These are phyloP conservation scores for Notarius quadriscutis DNA, from an alignment of 2,113 vertebrate species.

Conservation along the genomic window DNA sequence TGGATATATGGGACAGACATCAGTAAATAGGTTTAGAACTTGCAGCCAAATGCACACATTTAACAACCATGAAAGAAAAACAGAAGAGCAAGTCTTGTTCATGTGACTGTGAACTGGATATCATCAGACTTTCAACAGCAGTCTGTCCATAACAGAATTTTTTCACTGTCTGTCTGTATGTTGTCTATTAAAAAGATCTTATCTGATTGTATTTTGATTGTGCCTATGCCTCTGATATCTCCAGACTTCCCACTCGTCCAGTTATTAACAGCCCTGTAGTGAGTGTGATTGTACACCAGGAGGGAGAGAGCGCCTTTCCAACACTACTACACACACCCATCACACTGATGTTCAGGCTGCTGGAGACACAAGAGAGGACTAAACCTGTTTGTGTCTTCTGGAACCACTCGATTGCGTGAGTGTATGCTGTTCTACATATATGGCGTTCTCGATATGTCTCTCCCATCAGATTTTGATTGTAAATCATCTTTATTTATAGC, in stretches of 20 bases:
- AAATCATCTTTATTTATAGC: neutral
- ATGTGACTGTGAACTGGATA: neutral
- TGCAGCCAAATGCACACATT: neutral
- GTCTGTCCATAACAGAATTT: neutral
- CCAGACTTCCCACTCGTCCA: conserved; percentile 80
- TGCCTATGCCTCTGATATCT: conserved; percentile 1
- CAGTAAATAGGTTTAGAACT: neutral
- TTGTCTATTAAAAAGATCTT: neutral
- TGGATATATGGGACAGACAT: neutral
- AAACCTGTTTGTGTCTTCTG: conserved; percentile 88
- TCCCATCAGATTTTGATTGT: neutral
- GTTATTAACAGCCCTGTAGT: conserved; percentile 85
- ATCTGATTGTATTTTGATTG: neutral
- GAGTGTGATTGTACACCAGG: conserved; percentile 75
- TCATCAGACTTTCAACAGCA: neutral
- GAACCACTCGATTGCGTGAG: conserved; percentile 85
- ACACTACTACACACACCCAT: conserved; percentile 69
- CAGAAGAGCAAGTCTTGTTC: neutral
- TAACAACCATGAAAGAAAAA: neutral
- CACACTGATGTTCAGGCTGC: conserved; percentile 76
- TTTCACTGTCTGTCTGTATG: neutral
- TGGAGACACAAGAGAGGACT: conserved; percentile 82
- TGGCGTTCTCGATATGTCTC: neutral
- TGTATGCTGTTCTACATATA: neutral
- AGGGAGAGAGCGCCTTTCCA: conserved; percentile 59